phyloP scores from a whole-genome alignment of 2,113 vertebrate species.

The Cricetomys ansorgei region DNA sequence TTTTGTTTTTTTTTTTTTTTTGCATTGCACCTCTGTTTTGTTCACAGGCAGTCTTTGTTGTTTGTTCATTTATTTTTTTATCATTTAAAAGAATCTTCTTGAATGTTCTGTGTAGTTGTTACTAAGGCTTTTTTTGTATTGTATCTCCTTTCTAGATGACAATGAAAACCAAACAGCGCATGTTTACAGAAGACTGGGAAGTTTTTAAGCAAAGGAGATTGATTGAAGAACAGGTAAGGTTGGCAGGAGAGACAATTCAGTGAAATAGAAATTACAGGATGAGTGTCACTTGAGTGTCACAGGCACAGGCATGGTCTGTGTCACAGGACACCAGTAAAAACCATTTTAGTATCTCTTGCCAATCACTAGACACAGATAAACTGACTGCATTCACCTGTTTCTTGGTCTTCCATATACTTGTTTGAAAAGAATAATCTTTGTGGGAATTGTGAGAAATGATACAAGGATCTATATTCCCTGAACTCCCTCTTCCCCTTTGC shows the following conservation, averaged over 20 bases:
- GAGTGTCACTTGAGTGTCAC: rapidly evolving
- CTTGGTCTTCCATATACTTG: background rate
- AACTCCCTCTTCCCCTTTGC: background rate
- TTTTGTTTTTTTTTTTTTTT: too few species aligned
- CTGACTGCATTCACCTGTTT: background rate
- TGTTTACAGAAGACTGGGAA: conserved; percentile 97
- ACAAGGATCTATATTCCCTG: background rate
- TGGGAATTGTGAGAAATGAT: background rate
- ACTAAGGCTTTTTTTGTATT: background rate
- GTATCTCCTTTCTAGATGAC: conserved; percentile 88
- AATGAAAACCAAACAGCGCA: conserved; percentile 93
- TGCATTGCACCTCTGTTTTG: background rate
- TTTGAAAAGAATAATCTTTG: background rate
- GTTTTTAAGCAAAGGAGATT: conserved; percentile 96
- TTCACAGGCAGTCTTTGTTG: background rate
- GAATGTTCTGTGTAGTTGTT: background rate
- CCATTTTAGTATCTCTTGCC: background rate
- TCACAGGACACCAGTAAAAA: background rate
- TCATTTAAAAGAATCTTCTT: background rate
- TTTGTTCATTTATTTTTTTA: background rate
- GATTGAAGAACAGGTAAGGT: conserved; percentile 95
- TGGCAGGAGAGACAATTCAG: background rate
- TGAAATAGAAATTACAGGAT: background rate
- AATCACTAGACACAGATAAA: background rate
- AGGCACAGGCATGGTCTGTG: background rate